phyloP scores from a whole-genome alignment of 2,797 vertebrate genomes.

The Ctenochaetus hawaiiensis region DNA sequence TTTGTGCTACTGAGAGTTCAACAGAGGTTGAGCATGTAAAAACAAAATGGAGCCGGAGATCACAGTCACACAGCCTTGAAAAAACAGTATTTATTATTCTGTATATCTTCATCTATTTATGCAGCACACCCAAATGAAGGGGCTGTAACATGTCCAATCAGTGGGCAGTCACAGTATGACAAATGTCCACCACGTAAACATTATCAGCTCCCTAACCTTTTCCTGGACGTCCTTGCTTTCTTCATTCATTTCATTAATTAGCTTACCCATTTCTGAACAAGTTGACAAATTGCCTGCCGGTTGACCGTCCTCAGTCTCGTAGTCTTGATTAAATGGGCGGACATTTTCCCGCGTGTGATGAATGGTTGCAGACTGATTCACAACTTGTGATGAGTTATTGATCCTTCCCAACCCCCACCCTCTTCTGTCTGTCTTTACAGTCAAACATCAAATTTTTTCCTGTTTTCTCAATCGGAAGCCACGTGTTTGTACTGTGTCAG shows the following conservation, averaged over 20 bases:
- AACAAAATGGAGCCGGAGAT: slow-evolving; percentile 53
- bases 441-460: slow-evolving; percentile 70
- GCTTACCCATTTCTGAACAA: slow-evolving; percentile 74
- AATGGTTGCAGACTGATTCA: slow-evolving; percentile 82
- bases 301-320: slow-evolving; percentile 68
- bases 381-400: slow-evolving; percentile 86
- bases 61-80: slow-evolving; percentile 35
- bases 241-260: slow-evolving; percentile 86
- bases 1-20: slow-evolving; percentile 57
- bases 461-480: slow-evolving; percentile 34
- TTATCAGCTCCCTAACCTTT: slow-evolving; percentile 76
- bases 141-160: slow-evolving; percentile 58
- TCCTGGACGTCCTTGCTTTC: slow-evolving; percentile 81
- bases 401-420: slow-evolving; percentile 51
- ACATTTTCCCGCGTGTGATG: slow-evolving; percentile 81
- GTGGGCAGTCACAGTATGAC: slow-evolving; percentile 61
- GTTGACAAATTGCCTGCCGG: slow-evolving; percentile 77
- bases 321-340: slow-evolving; percentile 89
- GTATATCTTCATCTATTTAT: slow-evolving; percentile 61
- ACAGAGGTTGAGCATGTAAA: slow-evolving; percentile 56
- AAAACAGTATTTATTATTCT: slow-evolving; percentile 61
- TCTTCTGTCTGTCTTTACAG: slow-evolving; percentile 66
- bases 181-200: slow-evolving; percentile 66
- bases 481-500: slow-evolving; percentile 24
- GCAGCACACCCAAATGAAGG: slow-evolving; percentile 49